phyloP scores from a whole-genome alignment of 2,797 vertebrate genomes.

The Scolopax rusticola region DNA sequence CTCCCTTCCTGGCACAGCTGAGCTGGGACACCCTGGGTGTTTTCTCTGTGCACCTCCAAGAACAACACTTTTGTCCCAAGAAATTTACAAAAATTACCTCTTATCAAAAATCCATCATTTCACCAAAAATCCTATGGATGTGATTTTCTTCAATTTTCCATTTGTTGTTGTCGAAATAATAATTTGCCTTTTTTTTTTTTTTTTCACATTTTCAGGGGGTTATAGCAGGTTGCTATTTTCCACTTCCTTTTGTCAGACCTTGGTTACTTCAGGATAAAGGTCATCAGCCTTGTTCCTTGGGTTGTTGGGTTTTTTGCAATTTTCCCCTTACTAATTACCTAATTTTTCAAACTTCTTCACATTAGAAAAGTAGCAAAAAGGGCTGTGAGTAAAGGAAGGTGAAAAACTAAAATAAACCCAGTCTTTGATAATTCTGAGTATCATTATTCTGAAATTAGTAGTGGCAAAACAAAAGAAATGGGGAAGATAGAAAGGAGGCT shows the following conservation, averaged over 20 bases:
- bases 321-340: background rate
- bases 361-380: background rate
- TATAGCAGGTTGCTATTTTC: background rate
- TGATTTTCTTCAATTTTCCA: conserved; percentile 7
- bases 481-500: background rate
- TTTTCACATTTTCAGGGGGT: background rate
- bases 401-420: background rate
- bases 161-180: background rate
- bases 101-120: background rate
- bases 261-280: background rate
- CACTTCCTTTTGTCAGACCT: background rate
- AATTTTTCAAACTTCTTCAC: background rate
- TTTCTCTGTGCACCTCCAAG: background rate
- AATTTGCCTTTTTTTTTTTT: background rate
- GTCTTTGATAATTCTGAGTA: background rate
- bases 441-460: background rate
- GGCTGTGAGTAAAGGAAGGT: background rate
- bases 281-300: background rate
- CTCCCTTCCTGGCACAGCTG: background rate
- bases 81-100: background rate
- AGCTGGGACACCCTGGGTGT: rapidly evolving
- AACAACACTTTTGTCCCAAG: background rate
- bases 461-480: background rate
- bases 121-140: background rate
- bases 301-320: background rate